phyloP scores from a whole-genome alignment of 2,113 vertebrate species.

The Aspidoscelis tigris region DNA sequence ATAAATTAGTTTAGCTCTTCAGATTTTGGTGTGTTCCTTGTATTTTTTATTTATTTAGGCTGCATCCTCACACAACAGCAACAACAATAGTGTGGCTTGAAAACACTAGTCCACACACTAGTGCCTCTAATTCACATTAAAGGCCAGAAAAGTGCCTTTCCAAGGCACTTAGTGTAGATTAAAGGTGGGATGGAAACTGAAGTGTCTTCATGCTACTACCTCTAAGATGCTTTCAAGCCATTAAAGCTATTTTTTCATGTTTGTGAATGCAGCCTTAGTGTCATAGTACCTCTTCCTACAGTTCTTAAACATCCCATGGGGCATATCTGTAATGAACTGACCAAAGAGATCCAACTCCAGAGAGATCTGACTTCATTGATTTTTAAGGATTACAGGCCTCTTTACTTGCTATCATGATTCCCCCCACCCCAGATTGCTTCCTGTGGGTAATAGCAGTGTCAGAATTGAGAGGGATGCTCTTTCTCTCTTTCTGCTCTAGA shows the following conservation, averaged over 20 bases:
- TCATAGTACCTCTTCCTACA: not conserved
- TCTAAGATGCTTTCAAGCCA: no score
- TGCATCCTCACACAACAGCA: not conserved
- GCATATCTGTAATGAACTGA: not conserved
- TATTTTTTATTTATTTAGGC: not conserved
- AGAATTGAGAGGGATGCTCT: conserved; percentile 12
- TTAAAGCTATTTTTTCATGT: no score
- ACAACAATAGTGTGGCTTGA: no score
- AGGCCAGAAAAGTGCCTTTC: no score
- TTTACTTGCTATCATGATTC: conserved; percentile 15
- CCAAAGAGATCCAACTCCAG: not conserved
- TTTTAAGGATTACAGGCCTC: conserved; percentile 3
- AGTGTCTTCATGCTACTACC: no score
- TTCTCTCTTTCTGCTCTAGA: not conserved
- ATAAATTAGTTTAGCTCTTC: not conserved
- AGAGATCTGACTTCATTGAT: not conserved
- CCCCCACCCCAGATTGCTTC: conserved; percentile 4
- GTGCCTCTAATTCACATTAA: no score
- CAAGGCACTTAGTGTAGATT: no score
- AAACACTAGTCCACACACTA: no score
- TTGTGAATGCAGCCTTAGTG: no score
- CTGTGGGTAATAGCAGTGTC: not conserved
- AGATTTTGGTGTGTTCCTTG: not conserved
- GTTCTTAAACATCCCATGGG: not conserved
- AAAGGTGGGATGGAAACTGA: no score